Conservation (phyloP, 2,888 invertebrate genomes). For the Endomychus coccineus region DNA sequence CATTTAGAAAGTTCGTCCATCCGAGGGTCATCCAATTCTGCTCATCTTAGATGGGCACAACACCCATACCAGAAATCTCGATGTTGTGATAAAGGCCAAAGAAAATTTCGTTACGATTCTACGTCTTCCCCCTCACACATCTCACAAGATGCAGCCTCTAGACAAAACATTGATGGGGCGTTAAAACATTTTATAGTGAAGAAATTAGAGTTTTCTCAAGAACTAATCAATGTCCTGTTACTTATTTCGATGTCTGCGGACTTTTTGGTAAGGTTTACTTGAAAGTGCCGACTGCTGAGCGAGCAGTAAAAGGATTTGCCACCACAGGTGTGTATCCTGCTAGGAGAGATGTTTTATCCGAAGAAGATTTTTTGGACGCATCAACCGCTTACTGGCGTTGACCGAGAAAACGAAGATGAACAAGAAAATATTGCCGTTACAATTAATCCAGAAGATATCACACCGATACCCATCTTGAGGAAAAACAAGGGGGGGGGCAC, state of each 20-base stretch:
- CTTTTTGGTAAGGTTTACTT: slow-evolving; percentile 7
- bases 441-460: too few species aligned
- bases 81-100: slow-evolving; percentile 2
- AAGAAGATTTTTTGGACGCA: slow-evolving; percentile 1
- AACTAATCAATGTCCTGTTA: slow-evolving; percentile 3
- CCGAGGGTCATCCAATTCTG: not conserved
- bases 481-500: too few species aligned
- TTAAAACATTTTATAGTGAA: slow-evolving; percentile 8
- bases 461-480: too few species aligned
- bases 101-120: too few species aligned
- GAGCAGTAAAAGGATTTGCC: slow-evolving; percentile 6
- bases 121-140: slow-evolving; percentile 2
- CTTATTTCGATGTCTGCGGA: slow-evolving; percentile 6
- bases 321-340: not conserved
- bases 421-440: too few species aligned
- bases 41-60: slow-evolving; percentile 2
- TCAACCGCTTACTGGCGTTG: not conserved
- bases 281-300: slow-evolving; percentile 6
- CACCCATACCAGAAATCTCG: slow-evolving; percentile 1
- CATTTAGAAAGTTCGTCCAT: too few species aligned
- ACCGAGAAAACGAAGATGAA: slow-evolving; percentile 1
- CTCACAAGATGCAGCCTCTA: slow-evolving; percentile 1
- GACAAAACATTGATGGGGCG: slow-evolving; percentile 11
- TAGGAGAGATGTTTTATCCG: slow-evolving; percentile 1
- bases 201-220: slow-evolving; percentile 1